Evolutionary conservation across 2,888 invertebrate species (phyloP).

Genomic region (Ophraella communa): DNA sequence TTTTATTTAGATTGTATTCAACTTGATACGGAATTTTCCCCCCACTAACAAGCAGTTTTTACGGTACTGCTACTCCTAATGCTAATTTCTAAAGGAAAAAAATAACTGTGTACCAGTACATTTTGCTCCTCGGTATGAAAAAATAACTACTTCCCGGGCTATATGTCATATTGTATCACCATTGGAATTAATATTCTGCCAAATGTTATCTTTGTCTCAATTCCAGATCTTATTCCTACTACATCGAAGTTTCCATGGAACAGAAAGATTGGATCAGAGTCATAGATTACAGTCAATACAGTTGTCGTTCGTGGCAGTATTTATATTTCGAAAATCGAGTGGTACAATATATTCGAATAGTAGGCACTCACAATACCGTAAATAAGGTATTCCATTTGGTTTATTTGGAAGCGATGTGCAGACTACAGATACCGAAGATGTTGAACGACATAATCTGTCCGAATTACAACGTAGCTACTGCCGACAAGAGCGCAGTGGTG

Average conservation of each 20-base stretch:
- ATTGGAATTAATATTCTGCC: too few species aligned
- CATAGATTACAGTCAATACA: conserved; percentile 89
- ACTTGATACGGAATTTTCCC: too few species aligned
- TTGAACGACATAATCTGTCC: conserved; percentile 81
- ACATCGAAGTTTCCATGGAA: conserved; percentile 93
- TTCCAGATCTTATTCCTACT: conserved; percentile 84
- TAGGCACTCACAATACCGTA: conserved; percentile 94
- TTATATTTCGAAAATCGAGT: conserved; percentile 91
- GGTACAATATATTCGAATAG: conserved; percentile 80
- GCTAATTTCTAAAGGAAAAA: too few species aligned
- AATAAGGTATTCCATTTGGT: conserved; percentile 96
- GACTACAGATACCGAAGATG: conserved; percentile 76
- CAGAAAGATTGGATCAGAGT: conserved; percentile 94
- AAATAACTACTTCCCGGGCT: too few species aligned
- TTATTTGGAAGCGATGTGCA: conserved; percentile 88
- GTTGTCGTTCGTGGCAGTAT: conserved; percentile 96
- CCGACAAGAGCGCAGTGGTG: conserved; percentile 88
- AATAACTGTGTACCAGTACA: too few species aligned
- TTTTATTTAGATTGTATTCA: too few species aligned
- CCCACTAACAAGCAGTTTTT: too few species aligned
- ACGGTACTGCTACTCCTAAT: too few species aligned
- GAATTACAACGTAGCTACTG: conserved; percentile 88
- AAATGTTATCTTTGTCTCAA: too few species aligned
- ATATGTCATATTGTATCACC: too few species aligned
- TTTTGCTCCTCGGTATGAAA: too few species aligned